Base-by-base conservation (phyloP, 2,888 invertebrate species). In the Cantharis rufa region DNA sequence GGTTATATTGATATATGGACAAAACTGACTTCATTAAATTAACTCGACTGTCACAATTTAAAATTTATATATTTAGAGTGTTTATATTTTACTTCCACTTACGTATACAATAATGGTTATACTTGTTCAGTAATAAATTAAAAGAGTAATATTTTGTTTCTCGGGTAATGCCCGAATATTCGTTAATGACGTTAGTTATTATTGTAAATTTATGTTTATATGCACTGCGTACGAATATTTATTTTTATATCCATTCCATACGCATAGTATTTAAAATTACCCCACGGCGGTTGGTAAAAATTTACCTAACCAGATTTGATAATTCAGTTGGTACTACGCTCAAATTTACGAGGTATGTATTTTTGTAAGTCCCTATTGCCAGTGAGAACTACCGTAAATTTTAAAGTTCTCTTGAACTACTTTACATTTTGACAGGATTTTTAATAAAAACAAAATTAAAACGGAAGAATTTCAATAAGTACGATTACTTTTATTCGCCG, bases 91-190 rank as follows among this genome's bases (percentile, higher is more conserved):
- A 48, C 48, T 48, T 48, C 48, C 48, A 48, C 48, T 48, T 48
- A 48, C 48, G 48, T 48, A 48, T 48, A 48, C 2, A 48, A 48
- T 48, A 48, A 24, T 66, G 18, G 64, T 66, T 21, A 5, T 66
- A 24, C 24, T 66, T 66, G 24, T 15, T 66, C n/a, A 66, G 64
- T 21, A 66, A 66, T 66, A 66, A 66, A 66, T 66, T 66, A 66
- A 66, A 66, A 21, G n/a, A 21, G 64, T 66, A 66, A 66, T 24
- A 66, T 66, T 66, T 66, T 66, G 64, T 66, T 66, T 66, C 21
- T 66, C 21, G 24, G 64, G 13, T 66, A 66, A 24, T 66, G 24
- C 64, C n/a, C 21, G 64, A 66, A 66, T 66, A 66, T 66, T 66
- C 64, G 64, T 66, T 21, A 24, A 24, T 66, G 64, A 21, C 64